These are phyloP conservation scores for Spodoptera picta DNA, from an alignment of 2,888 invertebrate genomes.

Conservation along the genomic window DNA sequence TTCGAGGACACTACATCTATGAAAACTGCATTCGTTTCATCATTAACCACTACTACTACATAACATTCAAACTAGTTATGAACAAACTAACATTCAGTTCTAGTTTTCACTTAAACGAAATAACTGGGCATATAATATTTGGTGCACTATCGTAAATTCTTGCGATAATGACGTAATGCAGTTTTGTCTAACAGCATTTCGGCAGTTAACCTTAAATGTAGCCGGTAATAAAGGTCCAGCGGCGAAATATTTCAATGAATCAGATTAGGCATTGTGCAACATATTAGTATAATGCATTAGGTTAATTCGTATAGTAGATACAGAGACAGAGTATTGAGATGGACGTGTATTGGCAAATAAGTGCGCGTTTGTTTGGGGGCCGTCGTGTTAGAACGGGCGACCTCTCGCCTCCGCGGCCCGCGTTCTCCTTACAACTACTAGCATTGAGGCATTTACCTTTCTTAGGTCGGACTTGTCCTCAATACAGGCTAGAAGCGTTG, in stretches of 20 bases:
- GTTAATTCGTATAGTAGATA: slow-evolving; percentile 50
- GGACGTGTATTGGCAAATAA: slow-evolving; percentile 80
- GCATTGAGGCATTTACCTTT: slow-evolving; percentile 87
- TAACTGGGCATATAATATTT: slow-evolving; percentile 36
- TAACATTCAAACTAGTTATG: slow-evolving; percentile 30
- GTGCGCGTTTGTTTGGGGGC: slow-evolving; percentile 83
- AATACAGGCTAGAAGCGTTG: slow-evolving; percentile 82
- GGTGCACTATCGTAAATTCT: slow-evolving; percentile 44
- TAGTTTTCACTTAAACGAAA: slow-evolving; percentile 40
- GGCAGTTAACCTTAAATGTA: slow-evolving; percentile 47
- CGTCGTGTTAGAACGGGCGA: slow-evolving; percentile 82
- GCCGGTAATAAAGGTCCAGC: slow-evolving; percentile 29
- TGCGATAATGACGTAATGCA: slow-evolving; percentile 47
- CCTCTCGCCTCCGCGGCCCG: slow-evolving; percentile 78
- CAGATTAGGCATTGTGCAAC: slow-evolving; percentile 47
- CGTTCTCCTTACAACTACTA: slow-evolving; percentile 75
- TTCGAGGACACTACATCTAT: slow-evolving; percentile 63
- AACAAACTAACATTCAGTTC: slow-evolving; percentile 29
- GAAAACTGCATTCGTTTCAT: slow-evolving; percentile 38
- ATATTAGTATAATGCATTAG: slow-evolving; percentile 47
- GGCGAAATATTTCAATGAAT: slow-evolving; percentile 42
- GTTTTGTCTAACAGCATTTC: slow-evolving; percentile 44
- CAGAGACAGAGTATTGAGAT: slow-evolving; percentile 55
- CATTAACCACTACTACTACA: slow-evolving; percentile 31
- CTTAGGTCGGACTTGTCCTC: slow-evolving; percentile 86